Percentiles rank a stretch among this genome's conserved stretches.
phyloP scores from a whole-genome alignment of 1,140 invertebrate species.

The Ceratosolen fusciceps region DNA sequence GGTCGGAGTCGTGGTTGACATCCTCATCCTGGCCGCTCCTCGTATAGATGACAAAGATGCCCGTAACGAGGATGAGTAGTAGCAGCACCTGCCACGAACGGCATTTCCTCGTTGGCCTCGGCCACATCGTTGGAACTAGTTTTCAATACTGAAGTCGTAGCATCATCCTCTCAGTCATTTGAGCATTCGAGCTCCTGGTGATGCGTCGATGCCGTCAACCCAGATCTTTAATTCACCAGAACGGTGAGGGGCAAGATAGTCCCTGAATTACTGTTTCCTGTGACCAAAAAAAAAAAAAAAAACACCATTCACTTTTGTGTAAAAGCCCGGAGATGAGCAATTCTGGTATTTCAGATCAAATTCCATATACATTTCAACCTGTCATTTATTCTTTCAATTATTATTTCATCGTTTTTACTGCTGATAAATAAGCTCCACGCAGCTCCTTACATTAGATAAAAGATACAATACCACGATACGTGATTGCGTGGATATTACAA shows the following conservation, averaged over 20 bases:
- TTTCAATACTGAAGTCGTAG: background rate
- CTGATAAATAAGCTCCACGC: no score
- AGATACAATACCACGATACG: no score
- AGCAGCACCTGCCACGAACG: slow-evolving; percentile 55
- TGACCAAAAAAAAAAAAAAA: no score
- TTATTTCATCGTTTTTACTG: no score
- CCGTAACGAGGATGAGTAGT: slow-evolving; percentile 36
- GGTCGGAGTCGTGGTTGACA: background rate
- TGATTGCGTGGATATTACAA: no score
- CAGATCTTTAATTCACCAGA: background rate
- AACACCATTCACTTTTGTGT: no score
- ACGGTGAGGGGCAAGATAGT: background rate
- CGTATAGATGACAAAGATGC: slow-evolving; percentile 20
- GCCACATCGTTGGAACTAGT: slow-evolving; percentile 57
- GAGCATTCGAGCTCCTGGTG: background rate
- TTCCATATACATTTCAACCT: no score
- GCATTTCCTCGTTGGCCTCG: slow-evolving; percentile 58
- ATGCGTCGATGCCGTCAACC: background rate
- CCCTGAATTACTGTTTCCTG: background rate
- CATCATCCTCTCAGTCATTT: background rate
- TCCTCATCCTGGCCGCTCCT: background rate
- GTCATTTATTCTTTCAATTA: no score
- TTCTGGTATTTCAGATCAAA: no score
- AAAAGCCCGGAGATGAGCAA: no score
- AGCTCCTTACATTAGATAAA: no score